These are phyloP conservation scores for Autographa gamma DNA, from an alignment of 2,888 invertebrate genomes.

Conservation along the genomic window DNA sequence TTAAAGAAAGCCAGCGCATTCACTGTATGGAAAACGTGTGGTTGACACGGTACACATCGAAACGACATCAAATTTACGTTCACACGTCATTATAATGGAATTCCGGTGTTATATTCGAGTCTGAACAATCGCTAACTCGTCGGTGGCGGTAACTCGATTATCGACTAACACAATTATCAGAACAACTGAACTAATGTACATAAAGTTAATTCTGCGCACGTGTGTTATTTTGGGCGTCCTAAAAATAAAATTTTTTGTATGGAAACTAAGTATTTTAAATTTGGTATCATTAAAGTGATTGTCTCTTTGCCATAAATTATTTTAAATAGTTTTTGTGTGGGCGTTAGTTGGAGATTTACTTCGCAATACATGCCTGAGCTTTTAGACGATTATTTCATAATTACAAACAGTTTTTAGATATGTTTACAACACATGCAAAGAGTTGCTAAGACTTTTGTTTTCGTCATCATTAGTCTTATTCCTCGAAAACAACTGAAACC, in stretches of 20 bases:
- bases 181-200: background rate
- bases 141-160: background rate
- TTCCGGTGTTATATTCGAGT: conserved; percentile 9
- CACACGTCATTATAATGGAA: conserved; percentile 21
- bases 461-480: background rate
- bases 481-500: background rate
- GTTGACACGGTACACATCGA: conserved; percentile 20
- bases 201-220: no score
- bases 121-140: conserved; percentile 3
- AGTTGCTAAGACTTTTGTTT: background rate
- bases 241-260: no score
- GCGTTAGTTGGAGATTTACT: conserved; percentile 3
- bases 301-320: no score
- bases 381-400: conserved; percentile 3
- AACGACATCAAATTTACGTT: conserved; percentile 24
- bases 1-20: conserved; percentile 41
- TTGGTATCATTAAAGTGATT: no score
- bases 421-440: background rate
- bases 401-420: background rate
- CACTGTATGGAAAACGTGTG: conserved; percentile 29
- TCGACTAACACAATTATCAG: background rate
- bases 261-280: no score
- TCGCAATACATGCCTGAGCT: conserved; percentile 8
- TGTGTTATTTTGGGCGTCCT: no score
- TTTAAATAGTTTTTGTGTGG: background rate